Conservation (phyloP, 1,140 invertebrate genomes). For the Drosophila nasuta region DNA sequence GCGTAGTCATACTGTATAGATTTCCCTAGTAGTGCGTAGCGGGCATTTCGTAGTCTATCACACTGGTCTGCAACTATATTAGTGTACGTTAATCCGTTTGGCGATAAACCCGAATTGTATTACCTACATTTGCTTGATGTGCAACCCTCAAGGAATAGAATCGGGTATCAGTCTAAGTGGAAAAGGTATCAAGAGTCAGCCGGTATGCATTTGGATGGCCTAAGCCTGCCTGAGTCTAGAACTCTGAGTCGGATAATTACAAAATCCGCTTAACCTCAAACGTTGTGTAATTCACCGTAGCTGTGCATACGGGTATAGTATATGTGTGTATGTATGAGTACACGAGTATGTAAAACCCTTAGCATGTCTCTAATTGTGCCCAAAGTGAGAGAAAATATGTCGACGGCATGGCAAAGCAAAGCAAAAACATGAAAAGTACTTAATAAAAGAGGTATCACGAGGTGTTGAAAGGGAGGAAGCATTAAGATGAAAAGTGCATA, state of each 20-base stretch:
- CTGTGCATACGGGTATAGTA: constrained; percentile 20
- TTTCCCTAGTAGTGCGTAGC: too few species aligned
- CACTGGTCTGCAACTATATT: too few species aligned
- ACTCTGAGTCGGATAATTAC: constrained; percentile 77
- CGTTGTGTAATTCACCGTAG: constrained; percentile 82
- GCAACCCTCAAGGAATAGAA: neutral
- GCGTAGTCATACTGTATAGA: too few species aligned
- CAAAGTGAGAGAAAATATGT: constrained; percentile 56
- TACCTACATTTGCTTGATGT: neutral
- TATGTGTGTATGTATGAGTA: constrained; percentile 17
- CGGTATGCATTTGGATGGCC: constrained; percentile 16
- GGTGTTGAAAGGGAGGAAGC: constrained; percentile 7
- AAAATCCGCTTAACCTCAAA: constrained; percentile 83
- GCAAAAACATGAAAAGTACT: constrained; percentile 57
- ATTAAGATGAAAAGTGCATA: constrained; percentile 35
- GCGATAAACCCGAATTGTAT: neutral
- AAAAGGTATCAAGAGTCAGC: constrained; percentile 6
- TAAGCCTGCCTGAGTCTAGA: constrained; percentile 50
- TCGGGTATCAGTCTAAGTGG: neutral
- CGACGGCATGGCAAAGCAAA: constrained; percentile 35
- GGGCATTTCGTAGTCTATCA: too few species aligned
- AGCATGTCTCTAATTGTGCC: constrained; percentile 69
- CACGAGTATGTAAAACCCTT: constrained; percentile 22
- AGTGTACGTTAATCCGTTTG: neutral
- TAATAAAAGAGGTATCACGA: constrained; percentile 64